Evolutionary conservation across 1,140 invertebrate genomes (phyloP).

Genomic region (Harlomillsia oculata): DNA sequence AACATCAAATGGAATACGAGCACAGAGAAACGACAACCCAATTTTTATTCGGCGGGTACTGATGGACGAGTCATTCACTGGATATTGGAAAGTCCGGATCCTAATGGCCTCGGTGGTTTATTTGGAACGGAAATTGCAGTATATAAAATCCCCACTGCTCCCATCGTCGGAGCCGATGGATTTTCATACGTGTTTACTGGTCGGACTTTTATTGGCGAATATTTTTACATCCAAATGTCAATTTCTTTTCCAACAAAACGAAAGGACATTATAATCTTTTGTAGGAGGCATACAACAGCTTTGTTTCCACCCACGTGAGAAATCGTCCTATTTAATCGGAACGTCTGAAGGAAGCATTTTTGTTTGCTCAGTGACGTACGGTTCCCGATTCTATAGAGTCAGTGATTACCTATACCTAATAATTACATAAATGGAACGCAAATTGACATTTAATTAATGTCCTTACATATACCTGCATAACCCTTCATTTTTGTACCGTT

Average conservation of each 20-base stretch:
- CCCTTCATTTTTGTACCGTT: too few species aligned
- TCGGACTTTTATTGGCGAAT: too few species aligned
- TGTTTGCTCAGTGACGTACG: conserved; percentile 78
- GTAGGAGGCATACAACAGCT: too few species aligned
- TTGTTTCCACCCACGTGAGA: conserved; percentile 72
- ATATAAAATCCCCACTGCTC: conserved; percentile 51
- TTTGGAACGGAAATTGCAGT: conserved; percentile 63
- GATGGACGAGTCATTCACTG: conserved; percentile 40
- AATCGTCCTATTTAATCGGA: conserved; percentile 73
- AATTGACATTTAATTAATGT: too few species aligned
- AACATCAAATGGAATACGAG: conserved; percentile 29
- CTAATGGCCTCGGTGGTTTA: conserved; percentile 47
- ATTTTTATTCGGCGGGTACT: conserved; percentile 32
- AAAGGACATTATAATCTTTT: too few species aligned
- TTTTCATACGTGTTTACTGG: too few species aligned
- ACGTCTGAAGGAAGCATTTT: conserved; percentile 86
- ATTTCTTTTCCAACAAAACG: too few species aligned
- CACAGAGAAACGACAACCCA: conserved; percentile 31
- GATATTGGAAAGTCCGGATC: conserved; percentile 75
- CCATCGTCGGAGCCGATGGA: conserved; percentile 63
- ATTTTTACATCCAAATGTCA: too few species aligned
- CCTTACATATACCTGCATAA: too few species aligned
- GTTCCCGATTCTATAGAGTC: conserved; percentile 43
- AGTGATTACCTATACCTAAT: neutral
- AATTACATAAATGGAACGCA: too few species aligned